Conservation (phyloP, 2,888 invertebrate genomes). For the Dione juno region DNA sequence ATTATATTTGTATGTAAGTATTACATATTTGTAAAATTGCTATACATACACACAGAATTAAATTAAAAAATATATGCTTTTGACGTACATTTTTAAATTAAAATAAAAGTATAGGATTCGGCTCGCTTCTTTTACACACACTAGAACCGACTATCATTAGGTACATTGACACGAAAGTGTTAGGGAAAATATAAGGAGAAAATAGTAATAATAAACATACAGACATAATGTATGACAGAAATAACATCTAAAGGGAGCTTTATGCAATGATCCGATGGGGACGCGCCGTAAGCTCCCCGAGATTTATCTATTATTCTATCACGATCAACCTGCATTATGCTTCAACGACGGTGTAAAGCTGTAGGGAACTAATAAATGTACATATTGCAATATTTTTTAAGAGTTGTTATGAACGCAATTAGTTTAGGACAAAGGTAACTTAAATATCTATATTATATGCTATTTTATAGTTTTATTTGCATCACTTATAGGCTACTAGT, state of each 20-base stretch:
- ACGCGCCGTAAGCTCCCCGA: slow-evolving; percentile 7
- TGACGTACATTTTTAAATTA: too few relatives aligned
- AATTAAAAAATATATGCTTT: too few relatives aligned
- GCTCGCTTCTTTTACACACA: too few relatives aligned
- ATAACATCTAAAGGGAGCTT: slow-evolving; percentile 10
- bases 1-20: too few relatives aligned
- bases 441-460: too few relatives aligned
- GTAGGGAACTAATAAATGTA: neutral
- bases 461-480: too few relatives aligned
- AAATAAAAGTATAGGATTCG: too few relatives aligned
- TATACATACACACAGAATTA: neutral
- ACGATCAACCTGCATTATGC: slow-evolving; percentile 16
- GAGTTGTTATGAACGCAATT: neutral
- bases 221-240: neutral
- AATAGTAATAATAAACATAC: slow-evolving; percentile 1
- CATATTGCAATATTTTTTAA: neutral
- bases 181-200: neutral
- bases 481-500: neutral
- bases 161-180: too few relatives aligned
- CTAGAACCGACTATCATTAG: too few relatives aligned
- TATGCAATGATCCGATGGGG: neutral
- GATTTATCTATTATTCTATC: slow-evolving; percentile 22
- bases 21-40: neutral
- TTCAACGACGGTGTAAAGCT: neutral
- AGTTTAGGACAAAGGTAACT: neutral